Evolutionary conservation across 1,140 invertebrate genomes (phyloP).

Genomic region (Fopius arisanus): DNA sequence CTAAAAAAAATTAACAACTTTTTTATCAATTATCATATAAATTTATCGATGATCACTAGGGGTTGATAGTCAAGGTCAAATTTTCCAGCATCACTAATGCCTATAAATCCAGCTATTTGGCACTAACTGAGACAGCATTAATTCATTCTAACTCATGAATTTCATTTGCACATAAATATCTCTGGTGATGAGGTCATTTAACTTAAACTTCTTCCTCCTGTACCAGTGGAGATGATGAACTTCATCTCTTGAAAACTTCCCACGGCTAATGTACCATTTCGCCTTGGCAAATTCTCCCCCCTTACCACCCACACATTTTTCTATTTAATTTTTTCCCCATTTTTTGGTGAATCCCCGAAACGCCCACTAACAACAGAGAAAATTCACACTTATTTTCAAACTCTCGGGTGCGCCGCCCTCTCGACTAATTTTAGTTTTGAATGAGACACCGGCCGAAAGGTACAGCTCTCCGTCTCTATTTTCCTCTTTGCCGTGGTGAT

Average conservation of each 20-base stretch:
- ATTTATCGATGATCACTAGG: not conserved
- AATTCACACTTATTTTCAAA: conserved; percentile 1
- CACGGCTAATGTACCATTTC: conserved; percentile 29
- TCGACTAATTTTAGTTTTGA: conserved; percentile 7
- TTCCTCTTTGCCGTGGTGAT: too few species aligned
- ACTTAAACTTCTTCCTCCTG: conserved; percentile 13
- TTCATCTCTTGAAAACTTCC: conserved; percentile 34
- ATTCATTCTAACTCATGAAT: conserved; percentile 36
- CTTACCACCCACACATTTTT: not conserved
- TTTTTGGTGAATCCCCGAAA: conserved; percentile 28
- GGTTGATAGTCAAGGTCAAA: not conserved
- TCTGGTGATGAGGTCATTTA: conserved; percentile 9
- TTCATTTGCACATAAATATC: conserved; percentile 20
- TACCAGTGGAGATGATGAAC: not conserved
- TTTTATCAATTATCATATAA: too few species aligned
- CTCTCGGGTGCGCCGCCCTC: conserved; percentile 9
- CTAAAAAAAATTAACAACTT: too few species aligned
- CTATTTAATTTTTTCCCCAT: not conserved
- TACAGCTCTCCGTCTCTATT: not conserved
- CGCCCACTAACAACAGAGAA: conserved; percentile 17
- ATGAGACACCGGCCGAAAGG: conserved; percentile 18
- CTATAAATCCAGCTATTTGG: conserved; percentile 22
- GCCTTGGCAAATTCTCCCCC: not conserved
- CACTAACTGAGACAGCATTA: conserved; percentile 31
- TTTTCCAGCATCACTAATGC: not conserved